phyloP scores from a whole-genome alignment of 2,113 vertebrate species.

The Esox niger region DNA sequence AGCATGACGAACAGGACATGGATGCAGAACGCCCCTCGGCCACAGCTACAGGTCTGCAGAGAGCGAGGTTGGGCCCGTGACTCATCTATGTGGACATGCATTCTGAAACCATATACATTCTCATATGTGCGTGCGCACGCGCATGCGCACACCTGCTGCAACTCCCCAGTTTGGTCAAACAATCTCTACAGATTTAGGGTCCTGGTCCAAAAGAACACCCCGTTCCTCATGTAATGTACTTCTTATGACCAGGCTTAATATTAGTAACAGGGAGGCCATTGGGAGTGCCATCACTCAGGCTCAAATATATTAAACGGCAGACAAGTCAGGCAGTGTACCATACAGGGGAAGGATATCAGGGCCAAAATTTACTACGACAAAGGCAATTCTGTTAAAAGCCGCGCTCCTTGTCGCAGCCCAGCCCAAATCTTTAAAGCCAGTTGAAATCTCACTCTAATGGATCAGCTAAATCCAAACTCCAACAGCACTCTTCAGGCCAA shows the following conservation, averaged over 20 bases:
- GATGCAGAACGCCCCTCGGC: constrained; percentile 86
- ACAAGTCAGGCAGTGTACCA: background rate
- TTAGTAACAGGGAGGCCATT: no score
- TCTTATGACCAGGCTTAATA: no score
- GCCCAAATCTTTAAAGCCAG: background rate
- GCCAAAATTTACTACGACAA: background rate
- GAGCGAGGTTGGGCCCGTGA: background rate
- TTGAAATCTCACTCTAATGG: background rate
- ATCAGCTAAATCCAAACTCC: background rate
- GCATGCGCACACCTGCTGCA: background rate
- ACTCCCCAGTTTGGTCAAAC: no score
- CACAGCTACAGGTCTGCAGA: constrained; percentile 86
- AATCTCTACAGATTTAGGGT: no score
- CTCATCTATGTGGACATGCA: background rate
- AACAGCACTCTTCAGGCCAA: no score
- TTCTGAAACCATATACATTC: background rate
- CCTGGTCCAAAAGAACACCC: no score
- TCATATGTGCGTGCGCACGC: no score
- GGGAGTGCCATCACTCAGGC: no score
- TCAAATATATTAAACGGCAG: no score
- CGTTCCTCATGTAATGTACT: no score
- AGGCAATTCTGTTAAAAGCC: background rate
- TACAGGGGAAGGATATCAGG: background rate
- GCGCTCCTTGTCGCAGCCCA: background rate
- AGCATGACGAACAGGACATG: constrained; percentile 90